Evolutionary conservation across 2,113 vertebrate genomes (phyloP).

Genomic region (Marmota monax): DNA sequence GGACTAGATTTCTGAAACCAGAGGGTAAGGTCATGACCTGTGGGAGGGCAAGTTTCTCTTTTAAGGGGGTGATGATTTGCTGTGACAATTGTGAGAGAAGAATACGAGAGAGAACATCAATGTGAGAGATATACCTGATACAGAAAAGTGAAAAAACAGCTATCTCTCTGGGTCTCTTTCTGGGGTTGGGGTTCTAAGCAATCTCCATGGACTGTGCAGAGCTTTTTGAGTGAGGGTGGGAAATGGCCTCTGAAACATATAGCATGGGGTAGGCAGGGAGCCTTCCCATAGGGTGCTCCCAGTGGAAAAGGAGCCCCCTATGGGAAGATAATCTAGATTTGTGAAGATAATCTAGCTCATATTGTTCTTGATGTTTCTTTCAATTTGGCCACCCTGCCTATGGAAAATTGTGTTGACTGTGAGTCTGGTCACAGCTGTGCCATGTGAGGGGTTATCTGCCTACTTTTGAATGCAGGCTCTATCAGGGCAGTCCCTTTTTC

Average conservation of each 20-base stretch:
- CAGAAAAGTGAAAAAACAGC: background rate
- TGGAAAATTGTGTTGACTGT: background rate
- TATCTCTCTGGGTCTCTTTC: background rate
- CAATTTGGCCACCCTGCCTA: background rate
- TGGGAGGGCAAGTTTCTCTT: background rate
- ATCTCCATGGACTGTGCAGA: background rate
- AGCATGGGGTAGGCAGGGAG: background rate
- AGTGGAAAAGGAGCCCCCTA: background rate
- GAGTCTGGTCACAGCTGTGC: background rate
- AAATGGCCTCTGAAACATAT: background rate
- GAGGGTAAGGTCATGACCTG: background rate
- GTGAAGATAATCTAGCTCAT: background rate
- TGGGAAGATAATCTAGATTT: background rate
- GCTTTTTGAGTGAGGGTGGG: background rate
- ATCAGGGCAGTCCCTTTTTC: background rate
- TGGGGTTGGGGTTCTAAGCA: background rate
- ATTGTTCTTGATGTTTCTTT: conserved; percentile 7
- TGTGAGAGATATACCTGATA: background rate
- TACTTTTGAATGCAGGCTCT: background rate
- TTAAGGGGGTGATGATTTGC: background rate
- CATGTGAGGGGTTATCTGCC: background rate
- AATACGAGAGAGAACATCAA: background rate
- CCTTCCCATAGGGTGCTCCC: background rate
- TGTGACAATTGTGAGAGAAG: background rate
- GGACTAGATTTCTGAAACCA: background rate